These are phyloP conservation scores for Pygoscelis antarcticus DNA, from an alignment of 2,113 vertebrate genomes.

Conservation along the genomic window DNA sequence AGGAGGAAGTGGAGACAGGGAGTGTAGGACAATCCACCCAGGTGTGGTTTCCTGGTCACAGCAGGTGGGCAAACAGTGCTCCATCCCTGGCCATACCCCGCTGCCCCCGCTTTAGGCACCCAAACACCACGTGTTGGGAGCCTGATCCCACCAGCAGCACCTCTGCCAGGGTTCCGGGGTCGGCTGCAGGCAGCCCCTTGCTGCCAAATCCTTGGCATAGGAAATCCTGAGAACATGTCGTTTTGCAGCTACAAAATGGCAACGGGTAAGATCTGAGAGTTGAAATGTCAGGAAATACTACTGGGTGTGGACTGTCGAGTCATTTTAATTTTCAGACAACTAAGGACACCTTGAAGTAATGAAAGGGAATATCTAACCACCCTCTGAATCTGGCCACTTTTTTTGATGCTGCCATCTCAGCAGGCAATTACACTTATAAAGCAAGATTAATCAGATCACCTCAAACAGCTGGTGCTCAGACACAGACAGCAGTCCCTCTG, in stretches of 20 bases:
- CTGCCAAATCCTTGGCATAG: not conserved
- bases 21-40: fast-evolving
- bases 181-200: fast-evolving
- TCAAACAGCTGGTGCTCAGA: not conserved
- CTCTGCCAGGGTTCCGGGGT: not conserved
- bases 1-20: not conserved
- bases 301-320: not conserved
- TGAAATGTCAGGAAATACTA: not conserved
- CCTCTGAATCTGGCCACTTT: not conserved
- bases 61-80: not conserved
- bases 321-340: conserved; percentile 1
- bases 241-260: not conserved
- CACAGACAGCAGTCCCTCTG: not conserved
- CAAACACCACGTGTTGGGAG: not conserved
- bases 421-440: not conserved
- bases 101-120: not conserved
- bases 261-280: not conserved
- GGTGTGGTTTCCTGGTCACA: not conserved
- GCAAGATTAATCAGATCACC: conserved; percentile 23
- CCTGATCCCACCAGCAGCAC: not conserved
- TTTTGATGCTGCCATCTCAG: not conserved
- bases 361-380: conserved; percentile 35
- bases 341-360: conserved; percentile 37
- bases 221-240: not conserved
- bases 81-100: no score